Base-by-base conservation (phyloP, 2,888 invertebrate species). In the Ophion ellenae region DNA sequence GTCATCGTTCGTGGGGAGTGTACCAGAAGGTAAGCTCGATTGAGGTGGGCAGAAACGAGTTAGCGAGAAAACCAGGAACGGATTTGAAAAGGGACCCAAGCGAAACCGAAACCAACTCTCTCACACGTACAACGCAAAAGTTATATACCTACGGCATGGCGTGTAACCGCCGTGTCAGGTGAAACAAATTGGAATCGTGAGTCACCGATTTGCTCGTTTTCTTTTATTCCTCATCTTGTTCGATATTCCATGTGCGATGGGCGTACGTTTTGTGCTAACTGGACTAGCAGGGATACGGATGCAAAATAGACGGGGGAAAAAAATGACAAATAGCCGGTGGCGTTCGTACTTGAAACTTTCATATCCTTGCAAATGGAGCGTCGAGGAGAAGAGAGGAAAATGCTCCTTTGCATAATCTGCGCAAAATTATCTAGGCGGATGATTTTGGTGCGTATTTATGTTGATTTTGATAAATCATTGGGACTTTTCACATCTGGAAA, bases 101-200 rank as follows among this genome's bases (percentile, higher is more conserved):
- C 78, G 71, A 77, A 77, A 61, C 71, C 57, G 59, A 77, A 63
- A 71, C 66, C 28, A 28, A 83, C 64, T 45, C 71, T 45, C 20
- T n/a, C 66, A 61, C 73, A 67, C 66, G 69, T 53, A 71, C 20
- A 32, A 64, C 36, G 47, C 71, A 71, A 53, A 64, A 40, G 47
- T 24, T 47, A n/a, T 47, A 57, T 53, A 57, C 64, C 53, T 71
- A 70, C 36, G 57, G 57, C 53, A 47, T 20, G 47, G n/a, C 69
- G 70, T 83, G 76, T 64, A 66, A 83, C 63, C 20, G 70, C 64
- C 47, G 71, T 64, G 77, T 83, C 73, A 67, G 71, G 78, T 73
- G 78, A 83, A 78, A 73, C 77, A 83, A 83, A 71, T 83, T 71
- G 76, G 64, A 77, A 77, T 83, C 82, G 82, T 83, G 76, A 77